Base-by-base conservation (phyloP, 2,888 invertebrate genomes). In the Kryphioiulus occultus region DNA sequence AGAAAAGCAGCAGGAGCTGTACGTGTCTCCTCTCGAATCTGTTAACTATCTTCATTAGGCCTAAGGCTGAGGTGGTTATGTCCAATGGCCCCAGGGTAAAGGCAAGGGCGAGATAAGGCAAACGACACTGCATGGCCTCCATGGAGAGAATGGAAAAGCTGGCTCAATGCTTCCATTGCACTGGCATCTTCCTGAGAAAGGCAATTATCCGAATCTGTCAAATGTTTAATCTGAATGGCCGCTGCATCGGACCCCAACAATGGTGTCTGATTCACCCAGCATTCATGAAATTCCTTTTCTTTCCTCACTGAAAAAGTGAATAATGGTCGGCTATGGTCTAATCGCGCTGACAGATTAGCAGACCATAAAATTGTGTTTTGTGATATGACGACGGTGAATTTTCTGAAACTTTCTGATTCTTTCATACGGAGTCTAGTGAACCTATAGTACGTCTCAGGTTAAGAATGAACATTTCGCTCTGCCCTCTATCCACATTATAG, bases 131-230 rank as follows among this genome's bases (percentile, higher is more conserved):
- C 47, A 9, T 17, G 4, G 17, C 53, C 19, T 53, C 19, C 53
- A 53, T 19, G 53, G 53, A 4, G 19, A 19, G 53, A 53, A 53
- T 53, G 53, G 53, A 53, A 53, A 53, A 19, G 53, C 53, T 19
- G 4, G 53, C 53, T 53, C 17, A 19, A 53, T 53, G 53, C 53
- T 2, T 53, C 19, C 53, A 53, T 53, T 53, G 35, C 53, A 53
- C 19, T 53, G 35, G 35, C 53, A 53, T 53, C 53, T 53, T 53
- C 53, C 53, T 19, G 53, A 19, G 53, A 53, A 53, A 53, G 53
- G 53, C 53, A 53, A 53, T 53, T 53, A 53, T 53, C 53, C 53
- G 53, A 53, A 53, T 53, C 53, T 53, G 53, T 53, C 53, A 53
- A 53, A 53, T 53, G 53, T 17, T 53, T 19, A 47, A 47, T 53